Evolutionary conservation across 1,140 invertebrate genomes (phyloP), one percentile per base, ranked within the genome.

Genomic region (Ceratina australensis): DNA sequence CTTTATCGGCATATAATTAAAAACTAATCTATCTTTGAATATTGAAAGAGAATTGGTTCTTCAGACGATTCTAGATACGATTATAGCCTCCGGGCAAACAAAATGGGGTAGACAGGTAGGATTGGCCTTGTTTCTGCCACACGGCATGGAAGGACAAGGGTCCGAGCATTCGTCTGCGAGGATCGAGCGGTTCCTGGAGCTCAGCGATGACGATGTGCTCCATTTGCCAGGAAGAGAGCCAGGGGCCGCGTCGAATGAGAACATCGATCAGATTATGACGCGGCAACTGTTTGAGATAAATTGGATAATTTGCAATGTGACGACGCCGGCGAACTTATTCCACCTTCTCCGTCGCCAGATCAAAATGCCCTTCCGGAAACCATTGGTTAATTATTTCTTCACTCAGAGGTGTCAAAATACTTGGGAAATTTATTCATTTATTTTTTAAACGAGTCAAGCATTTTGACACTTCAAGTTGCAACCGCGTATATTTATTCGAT

Each of bases 91-190:
- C 84, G 96, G 96, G 8, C 95, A 98, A 92, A 92, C 94, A 69
- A 98, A 98, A 92, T 98, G 97, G 97, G 93, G 96, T 7, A 93
- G 96, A 68, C 96, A 98, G 91, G 95, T 95, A 75, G 97, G 96
- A 49, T 82, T 98, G 33, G 95, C 97, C 1, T 87, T 98, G 78
- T 92, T 97, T n/a, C 89, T 98, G 47, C 97, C 97, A 3, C 97
- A 98, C 89, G 97, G 97, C 12, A 95, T 97, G 91, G 97, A 98
- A 92, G 97, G 96, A 78, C 96, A 96, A 94, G 97, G 97, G 24
- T 97, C 97, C 3, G 97, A 98, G 90, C 97, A 98, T 90, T 97
- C 96, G 1, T 96, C 95, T 80, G 96, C 94, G 12, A 92, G 96
- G 59, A 90, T 96, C n/a, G 97, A 98, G 90, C 92, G 97, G 75